Evolutionary conservation across 2,888 invertebrate genomes (phyloP).

Genomic region (Ichneumoninae sp.): DNA sequence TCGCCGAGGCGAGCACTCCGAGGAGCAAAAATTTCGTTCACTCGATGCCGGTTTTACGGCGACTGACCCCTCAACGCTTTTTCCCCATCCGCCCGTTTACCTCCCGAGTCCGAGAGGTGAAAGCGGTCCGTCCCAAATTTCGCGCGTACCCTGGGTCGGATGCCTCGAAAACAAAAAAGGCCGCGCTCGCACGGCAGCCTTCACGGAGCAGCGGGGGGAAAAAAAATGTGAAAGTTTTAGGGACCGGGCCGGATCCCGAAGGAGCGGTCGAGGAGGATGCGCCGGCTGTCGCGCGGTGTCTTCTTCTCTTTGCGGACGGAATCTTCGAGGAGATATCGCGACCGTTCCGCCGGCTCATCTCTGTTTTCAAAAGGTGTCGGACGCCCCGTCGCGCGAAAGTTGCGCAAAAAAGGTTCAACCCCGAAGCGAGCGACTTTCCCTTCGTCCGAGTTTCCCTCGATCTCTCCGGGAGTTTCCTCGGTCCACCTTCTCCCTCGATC

Average conservation of each 20-base stretch:
- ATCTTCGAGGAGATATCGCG: conserved; percentile 15
- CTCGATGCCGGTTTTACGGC: conserved; percentile 63
- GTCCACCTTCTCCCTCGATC: conserved; percentile 11
- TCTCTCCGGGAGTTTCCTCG: conserved; percentile 21
- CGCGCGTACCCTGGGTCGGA: conserved; percentile 63
- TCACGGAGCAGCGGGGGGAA: conserved; percentile 68
- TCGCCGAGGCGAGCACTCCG: conserved; percentile 22
- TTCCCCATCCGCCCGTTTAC: conserved; percentile 41
- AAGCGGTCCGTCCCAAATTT: conserved; percentile 67
- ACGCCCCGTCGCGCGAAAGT: conserved; percentile 75
- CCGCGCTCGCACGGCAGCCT: not conserved
- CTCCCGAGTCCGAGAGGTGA: conserved; percentile 58
- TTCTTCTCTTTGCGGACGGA: conserved; percentile 24
- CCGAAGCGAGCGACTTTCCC: conserved; percentile 64
- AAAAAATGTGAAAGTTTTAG: conserved; percentile 80
- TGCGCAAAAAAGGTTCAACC: conserved; percentile 76
- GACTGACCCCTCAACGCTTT: conserved; percentile 63
- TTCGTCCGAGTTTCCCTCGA: conserved; percentile 57
- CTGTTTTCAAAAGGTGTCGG: conserved; percentile 73
- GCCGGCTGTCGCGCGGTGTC: not conserved
- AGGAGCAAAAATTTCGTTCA: conserved; percentile 58
- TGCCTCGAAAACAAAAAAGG: conserved; percentile 57
- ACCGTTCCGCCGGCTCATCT: conserved; percentile 18
- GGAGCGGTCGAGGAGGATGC: conserved; percentile 51
- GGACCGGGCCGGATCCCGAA: conserved; percentile 52